Evolutionary conservation across 2,888 invertebrate species (phyloP).

Genomic region (Bibio marci): DNA sequence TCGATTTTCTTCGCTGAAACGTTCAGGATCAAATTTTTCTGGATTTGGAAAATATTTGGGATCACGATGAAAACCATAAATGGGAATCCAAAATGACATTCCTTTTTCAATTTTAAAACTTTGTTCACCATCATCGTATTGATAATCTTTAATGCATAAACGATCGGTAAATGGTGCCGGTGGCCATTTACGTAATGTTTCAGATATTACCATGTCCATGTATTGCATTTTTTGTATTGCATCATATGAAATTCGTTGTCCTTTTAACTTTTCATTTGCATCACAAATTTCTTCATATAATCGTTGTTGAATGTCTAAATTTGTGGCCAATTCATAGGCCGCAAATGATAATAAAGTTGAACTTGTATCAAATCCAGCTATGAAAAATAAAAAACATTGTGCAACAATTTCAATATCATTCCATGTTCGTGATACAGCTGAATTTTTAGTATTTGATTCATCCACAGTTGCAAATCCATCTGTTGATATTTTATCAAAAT

Average conservation of each 20-base stretch:
- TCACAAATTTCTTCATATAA: conserved; percentile 32
- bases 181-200: conserved; percentile 34
- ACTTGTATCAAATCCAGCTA: conserved; percentile 32
- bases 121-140: conserved; percentile 5
- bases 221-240: conserved; percentile 37
- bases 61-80: conserved; percentile 26
- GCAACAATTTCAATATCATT: conserved; percentile 11
- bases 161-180: conserved; percentile 30
- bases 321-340: conserved; percentile 32
- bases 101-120: neutral
- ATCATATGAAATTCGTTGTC: conserved; percentile 32
- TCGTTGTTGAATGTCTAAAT: conserved; percentile 34
- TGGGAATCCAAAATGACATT: conserved; percentile 15
- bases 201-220: conserved; percentile 42
- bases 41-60: conserved; percentile 30
- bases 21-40: conserved; percentile 30
- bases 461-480: conserved; percentile 12
- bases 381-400: conserved; percentile 25
- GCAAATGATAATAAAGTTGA: conserved; percentile 28
- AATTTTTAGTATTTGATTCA: conserved; percentile 13
- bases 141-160: conserved; percentile 32
- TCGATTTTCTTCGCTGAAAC: conserved; percentile 32
- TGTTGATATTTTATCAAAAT: neutral
- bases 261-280: conserved; percentile 19
- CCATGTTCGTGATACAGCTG: conserved; percentile 12